Conservation (phyloP, 2,113 vertebrate genomes). For the Tachuris rubrigastra region DNA sequence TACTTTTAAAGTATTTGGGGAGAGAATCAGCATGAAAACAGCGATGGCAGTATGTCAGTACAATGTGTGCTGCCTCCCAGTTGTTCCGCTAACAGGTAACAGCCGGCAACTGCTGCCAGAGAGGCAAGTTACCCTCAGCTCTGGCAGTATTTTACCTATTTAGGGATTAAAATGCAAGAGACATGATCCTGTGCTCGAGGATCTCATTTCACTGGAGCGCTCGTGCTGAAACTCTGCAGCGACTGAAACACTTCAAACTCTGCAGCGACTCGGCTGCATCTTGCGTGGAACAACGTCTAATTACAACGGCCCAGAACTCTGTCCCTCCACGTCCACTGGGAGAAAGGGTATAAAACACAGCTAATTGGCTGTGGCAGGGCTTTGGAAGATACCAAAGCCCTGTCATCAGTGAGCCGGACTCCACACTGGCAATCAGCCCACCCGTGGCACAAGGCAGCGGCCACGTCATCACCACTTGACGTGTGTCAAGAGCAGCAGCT, state of each 20-base stretch:
- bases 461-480: background rate
- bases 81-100: background rate
- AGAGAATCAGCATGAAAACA: slow-evolving; percentile 4
- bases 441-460: background rate
- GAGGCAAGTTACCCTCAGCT: background rate
- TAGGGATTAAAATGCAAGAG: background rate
- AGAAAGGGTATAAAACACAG: fast-evolving
- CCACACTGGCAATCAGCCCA: background rate
- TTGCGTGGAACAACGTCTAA: background rate
- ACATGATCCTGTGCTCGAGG: background rate
- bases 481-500: background rate
- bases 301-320: background rate
- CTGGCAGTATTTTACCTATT: background rate
- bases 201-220: background rate
- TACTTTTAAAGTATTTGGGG: slow-evolving; percentile 17
- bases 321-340: fast-evolving
- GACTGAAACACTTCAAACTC: background rate
- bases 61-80: background rate
- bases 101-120: background rate
- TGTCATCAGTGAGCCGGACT: background rate
- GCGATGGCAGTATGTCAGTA: background rate
- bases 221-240: background rate
- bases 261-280: background rate
- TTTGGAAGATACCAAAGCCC: background rate
- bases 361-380: fast-evolving